These are phyloP conservation scores for Pharmacophagus antenor DNA, from an alignment of 2,888 invertebrate genomes.

Conservation along the genomic window DNA sequence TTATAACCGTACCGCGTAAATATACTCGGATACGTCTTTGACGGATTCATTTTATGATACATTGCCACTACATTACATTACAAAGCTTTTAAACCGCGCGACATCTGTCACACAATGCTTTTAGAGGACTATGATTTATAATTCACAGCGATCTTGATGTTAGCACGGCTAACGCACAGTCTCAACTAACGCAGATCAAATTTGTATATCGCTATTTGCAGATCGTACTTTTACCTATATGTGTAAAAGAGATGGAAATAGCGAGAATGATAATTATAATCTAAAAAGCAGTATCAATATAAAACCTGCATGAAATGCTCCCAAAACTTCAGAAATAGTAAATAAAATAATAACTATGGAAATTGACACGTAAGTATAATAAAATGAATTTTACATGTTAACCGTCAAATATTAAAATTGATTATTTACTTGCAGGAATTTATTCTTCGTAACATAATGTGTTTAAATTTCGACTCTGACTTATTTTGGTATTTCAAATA, in stretches of 20 bases:
- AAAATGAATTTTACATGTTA: too few species aligned
- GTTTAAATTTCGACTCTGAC: not conserved
- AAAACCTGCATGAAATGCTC: not conserved
- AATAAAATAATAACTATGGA: too few species aligned
- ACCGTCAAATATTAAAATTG: too few species aligned
- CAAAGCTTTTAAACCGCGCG: slow-evolving; percentile 31
- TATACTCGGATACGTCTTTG: slow-evolving; percentile 23
- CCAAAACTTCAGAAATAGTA: not conserved
- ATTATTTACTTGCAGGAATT: not conserved
- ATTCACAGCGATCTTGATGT: slow-evolving; percentile 1
- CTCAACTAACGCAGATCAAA: slow-evolving; percentile 8
- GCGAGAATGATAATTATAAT: too few species aligned
- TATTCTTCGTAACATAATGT: not conserved
- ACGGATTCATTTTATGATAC: slow-evolving; percentile 31
- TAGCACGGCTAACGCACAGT: slow-evolving; percentile 5
- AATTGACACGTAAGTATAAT: too few species aligned
- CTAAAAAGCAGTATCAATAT: not conserved
- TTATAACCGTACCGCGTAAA: slow-evolving; percentile 34
- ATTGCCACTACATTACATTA: slow-evolving; percentile 30
- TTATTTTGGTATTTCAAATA: slow-evolving; percentile 12
- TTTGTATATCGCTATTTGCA: slow-evolving; percentile 6
- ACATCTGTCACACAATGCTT: slow-evolving; percentile 33
- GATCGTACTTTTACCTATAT: not conserved
- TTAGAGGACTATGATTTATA: slow-evolving; percentile 28
- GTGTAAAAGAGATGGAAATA: not conserved